Evolutionary conservation across 2,113 vertebrate species (phyloP), one percentile per base, ranked within the genome.

Genomic region (Nothoprocta perdicaria): DNA sequence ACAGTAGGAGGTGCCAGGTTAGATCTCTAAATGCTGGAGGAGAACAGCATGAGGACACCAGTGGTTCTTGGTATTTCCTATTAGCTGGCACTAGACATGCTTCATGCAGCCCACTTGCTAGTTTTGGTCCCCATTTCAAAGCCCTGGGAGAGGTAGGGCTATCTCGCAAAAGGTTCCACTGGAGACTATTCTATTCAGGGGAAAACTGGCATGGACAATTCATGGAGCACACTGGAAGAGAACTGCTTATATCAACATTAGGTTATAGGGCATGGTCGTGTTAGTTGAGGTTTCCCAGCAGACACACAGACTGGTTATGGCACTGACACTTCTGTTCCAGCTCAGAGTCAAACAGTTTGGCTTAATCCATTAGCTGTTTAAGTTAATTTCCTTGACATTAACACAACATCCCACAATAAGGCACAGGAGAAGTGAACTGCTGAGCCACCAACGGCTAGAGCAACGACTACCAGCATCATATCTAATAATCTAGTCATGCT

Each of bases 1-100:
- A 23, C 24, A 46, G 11, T 1, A 52, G 68, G 29, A 77, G 23
- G 26, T 60, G 26, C 33, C 23, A 0, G 0, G 38, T 43, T 43
- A 43, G 68, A 60, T 3, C 1, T 1, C 12, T 31, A 33, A 65
- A 48, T 33, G 29, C 14, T n/a, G 53, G 17, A 79, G 17, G 14
- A 29, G 21, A 43, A 55, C n/a, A 81, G 24, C 3, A 38, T 68
- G 45, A 53, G 41, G 29, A 19, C 6, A 33, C 12, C 38, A 69
- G 26, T 29, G n/a, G 26, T 5, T 60, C 16, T 78, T 29, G 10
- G 9, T 3, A 15, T 83, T 80, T 80, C 33, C 29, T 60, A 80
- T 61, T 63, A 74, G 55, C 27, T 50, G 31, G 31, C n/a, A 33
- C 29, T 48, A 63, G 43, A 16, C 18, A 11, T 24, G 60, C 24